Base-by-base conservation (phyloP, 2,113 vertebrate genomes). In the Jacana jacana region DNA sequence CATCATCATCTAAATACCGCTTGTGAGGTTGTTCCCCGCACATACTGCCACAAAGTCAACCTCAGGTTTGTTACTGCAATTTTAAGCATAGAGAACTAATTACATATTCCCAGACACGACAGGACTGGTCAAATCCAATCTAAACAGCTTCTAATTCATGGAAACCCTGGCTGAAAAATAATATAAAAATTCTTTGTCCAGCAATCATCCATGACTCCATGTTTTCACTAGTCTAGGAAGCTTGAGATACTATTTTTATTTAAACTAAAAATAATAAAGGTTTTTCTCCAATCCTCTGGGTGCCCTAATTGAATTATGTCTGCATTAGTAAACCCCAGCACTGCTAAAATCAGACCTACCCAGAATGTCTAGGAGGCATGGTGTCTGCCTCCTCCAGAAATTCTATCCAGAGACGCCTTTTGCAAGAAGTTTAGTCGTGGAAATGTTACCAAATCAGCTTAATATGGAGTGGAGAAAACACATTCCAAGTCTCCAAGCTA, bases 221-320 rank as follows among this genome's bases (percentile, higher is more conserved):
- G 51, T 89, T 96, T 96, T 91, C 70, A 60, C 86, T 95, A 19
- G 92, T 95, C 61, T 89, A 46, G n/a, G 81, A 92, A 92, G 94
- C 33, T 84, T 48, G 35, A 69, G 61, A 89, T 78, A 37, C 91
- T 96, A 96, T 92, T 95, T 96, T 95, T 89, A 79, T 95, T 87
- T 78, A 71, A 81, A 76, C 81, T 89, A 95, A 95, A 96, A 95
- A 95, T 95, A 97, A 95, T 79, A 65, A 86, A 91, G 69, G 52
- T 83, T 96, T 91, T 93, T 79, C 65, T 89, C 61, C 92, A 93
- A 5, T 51, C 48, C 46, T 91, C 83, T 91, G 86, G 22, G 48
- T 79, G 72, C 31, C 65, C 44, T 92, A 89, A 89, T 76, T 91
- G 65, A 96, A 81, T 93, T 86, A 91, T 4, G 2, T 64, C 77